Evolutionary conservation across 1,140 invertebrate genomes (phyloP).

Genomic region (Latrodectus geometricus): DNA sequence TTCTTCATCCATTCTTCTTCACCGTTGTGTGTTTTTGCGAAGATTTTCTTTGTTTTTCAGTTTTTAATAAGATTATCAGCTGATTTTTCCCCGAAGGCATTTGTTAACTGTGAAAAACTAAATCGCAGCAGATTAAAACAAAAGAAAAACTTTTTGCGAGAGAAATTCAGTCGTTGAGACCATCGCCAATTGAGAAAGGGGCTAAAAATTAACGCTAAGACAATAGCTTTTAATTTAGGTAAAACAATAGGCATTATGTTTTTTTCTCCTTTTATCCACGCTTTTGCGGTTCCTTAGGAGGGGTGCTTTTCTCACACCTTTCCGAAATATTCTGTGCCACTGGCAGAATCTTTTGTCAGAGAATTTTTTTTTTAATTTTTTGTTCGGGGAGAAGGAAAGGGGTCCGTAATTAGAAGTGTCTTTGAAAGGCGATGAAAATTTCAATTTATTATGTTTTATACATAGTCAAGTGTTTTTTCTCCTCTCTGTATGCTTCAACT

Average conservation of each 20-base stretch:
- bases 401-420: too few species aligned
- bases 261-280: background rate
- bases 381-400: too few species aligned
- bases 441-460: too few species aligned
- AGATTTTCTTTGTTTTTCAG: background rate
- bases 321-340: background rate
- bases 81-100: background rate
- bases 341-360: background rate
- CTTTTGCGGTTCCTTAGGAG: background rate
- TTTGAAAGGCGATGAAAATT: too few species aligned
- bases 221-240: constrained; percentile 36
- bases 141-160: background rate
- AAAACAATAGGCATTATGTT: constrained; percentile 35
- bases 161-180: background rate
- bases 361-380: too few species aligned
- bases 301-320: background rate
- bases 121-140: background rate
- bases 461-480: too few species aligned
- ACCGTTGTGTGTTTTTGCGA: too few species aligned
- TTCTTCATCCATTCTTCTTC: too few species aligned
- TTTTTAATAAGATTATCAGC: background rate
- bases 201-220: constrained; percentile 27
- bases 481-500: too few species aligned
- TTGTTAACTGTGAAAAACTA: background rate
- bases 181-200: background rate